Base-by-base conservation (phyloP, 2,888 invertebrate species). In the Drosophila mercatorum region DNA sequence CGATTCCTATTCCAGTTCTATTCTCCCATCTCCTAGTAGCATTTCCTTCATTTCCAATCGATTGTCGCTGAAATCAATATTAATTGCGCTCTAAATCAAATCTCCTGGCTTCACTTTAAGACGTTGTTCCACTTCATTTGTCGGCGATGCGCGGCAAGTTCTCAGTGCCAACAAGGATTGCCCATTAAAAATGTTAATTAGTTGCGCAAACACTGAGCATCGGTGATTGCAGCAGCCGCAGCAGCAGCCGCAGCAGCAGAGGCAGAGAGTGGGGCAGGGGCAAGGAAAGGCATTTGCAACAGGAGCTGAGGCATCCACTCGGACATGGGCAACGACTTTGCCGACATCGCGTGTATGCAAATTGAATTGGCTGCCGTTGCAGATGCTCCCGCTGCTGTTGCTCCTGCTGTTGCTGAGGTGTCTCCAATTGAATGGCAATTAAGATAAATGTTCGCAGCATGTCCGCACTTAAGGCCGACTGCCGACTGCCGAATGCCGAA, bases 181-280 rank as follows among this genome's bases (percentile, higher is more conserved):
- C 78, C 88, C 84, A 84, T 84, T 84, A 84, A 84, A 84, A 84
- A 84, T 84, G 84, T 88, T 84, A 84, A 84, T 84, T 84, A 84
- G 88, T 86, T 88, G 86, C 86, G 83, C 84, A 84, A 84, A 84
- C 84, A 86, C 74, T 83, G 88, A 83, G 88, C 84, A 78, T 84
- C 81, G 86, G 78, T 80, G 83, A 80, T 83, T 86, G 86, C 83
- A 55, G 66, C 66, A 59, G 44, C 67, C 51, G 36, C 49, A 47
- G 43, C 40, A 51, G 3, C 59, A 59, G 14, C 22, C 5, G 43
- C 12, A n/a, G 34, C 22, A 22, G 22, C 22, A 22, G 22, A 22
- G 44, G 11, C 44, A 22, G 41, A 17, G 44, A 2, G 34, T n/a
- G 31, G 3, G 38, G 43, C 17, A 41, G 52, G 36, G 58, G 22